phyloP scores from a whole-genome alignment of 2,888 invertebrate species.

The Drosophila fulvimacula region DNA sequence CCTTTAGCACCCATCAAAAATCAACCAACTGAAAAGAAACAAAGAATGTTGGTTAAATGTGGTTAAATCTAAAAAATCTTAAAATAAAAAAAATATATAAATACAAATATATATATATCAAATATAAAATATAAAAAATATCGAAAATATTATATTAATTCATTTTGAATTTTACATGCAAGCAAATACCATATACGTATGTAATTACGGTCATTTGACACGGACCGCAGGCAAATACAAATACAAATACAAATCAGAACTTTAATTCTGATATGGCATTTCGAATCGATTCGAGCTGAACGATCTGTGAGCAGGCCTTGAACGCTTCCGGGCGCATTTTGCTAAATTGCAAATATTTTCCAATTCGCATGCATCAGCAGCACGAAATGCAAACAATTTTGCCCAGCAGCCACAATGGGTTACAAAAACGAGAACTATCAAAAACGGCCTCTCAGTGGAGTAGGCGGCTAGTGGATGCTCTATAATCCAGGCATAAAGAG shows the following conservation, averaged over 20 bases:
- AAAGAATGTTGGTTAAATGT: not conserved
- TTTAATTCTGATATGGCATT: conserved; percentile 10
- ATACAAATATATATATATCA: no score
- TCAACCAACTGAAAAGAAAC: not conserved
- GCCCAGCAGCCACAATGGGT: conserved; percentile 57
- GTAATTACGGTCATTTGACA: conserved; percentile 76
- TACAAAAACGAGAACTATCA: conserved; percentile 21
- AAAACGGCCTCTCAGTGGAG: not conserved
- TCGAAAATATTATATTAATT: not conserved
- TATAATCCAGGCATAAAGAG: not conserved
- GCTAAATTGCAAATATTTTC: conserved; percentile 81
- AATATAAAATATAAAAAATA: no score
- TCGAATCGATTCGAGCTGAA: conserved; percentile 14
- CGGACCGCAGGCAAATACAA: conserved; percentile 60
- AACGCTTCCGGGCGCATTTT: conserved; percentile 75
- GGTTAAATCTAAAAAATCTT: no score
- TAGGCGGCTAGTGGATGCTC: conserved; percentile 3
- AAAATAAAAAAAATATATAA: no score
- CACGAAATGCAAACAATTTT: conserved; percentile 75
- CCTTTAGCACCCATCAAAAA: not conserved
- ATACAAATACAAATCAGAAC: conserved; percentile 59
- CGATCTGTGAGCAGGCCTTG: conserved; percentile 31
- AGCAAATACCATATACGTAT: conserved; percentile 11
- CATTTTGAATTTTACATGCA: not conserved
- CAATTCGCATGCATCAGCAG: conserved; percentile 76